Conservation (phyloP, 2,113 vertebrate species). For the Elaphurus davidianus region DNA sequence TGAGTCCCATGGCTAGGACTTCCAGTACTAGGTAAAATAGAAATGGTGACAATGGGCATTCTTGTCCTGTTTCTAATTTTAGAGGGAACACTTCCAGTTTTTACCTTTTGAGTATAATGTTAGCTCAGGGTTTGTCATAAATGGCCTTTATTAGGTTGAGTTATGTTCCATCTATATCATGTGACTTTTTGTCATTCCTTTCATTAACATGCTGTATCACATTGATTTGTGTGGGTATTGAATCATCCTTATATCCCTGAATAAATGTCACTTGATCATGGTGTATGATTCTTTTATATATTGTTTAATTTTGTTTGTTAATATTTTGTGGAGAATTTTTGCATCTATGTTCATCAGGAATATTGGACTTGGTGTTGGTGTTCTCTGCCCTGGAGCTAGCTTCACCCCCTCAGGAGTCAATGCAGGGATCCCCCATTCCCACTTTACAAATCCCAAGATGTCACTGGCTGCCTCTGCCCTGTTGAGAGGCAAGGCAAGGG, state of each 20-base stretch:
- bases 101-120: neutral
- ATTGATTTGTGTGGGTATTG: neutral
- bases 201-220: neutral
- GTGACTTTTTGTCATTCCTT: neutral
- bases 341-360: neutral
- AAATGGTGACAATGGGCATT: neutral
- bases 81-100: neutral
- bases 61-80: neutral
- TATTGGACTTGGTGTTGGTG: neutral
- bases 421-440: neutral
- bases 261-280: neutral
- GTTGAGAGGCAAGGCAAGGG: neutral
- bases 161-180: neutral
- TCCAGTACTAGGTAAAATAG: neutral
- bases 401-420: neutral
- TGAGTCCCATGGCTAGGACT: neutral
- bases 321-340: neutral
- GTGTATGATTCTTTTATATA: neutral
- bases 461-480: neutral
- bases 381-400: neutral
- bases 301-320: neutral
- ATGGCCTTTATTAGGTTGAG: neutral
- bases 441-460: neutral
- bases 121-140: neutral
- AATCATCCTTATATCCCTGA: neutral